A percentile compares a stretch with the other conserved stretches of the same genome.
These are phyloP conservation scores for Catostomus latipinnis DNA, from an alignment of 2,797 vertebrate genomes.

Conservation along the genomic window DNA sequence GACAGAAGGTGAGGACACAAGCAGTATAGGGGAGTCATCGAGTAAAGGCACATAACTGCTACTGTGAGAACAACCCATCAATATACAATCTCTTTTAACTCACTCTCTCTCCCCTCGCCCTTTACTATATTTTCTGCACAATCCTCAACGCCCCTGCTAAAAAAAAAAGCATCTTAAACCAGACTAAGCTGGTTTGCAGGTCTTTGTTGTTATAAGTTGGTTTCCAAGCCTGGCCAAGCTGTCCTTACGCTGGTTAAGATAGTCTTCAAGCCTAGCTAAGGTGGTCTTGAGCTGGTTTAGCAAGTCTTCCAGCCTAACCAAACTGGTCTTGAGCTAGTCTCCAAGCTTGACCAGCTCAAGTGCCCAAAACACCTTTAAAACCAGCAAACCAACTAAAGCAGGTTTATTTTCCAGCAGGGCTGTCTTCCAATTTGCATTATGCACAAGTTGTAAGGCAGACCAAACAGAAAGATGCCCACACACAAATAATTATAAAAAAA, in stretches of 20 bases:
- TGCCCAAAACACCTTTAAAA: background rate
- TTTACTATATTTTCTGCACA: background rate
- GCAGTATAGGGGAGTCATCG: slow-evolving; percentile 44
- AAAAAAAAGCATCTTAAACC: background rate
- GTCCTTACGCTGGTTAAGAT: background rate
- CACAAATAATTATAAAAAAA: slow-evolving; percentile 67
- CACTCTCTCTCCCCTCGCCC: background rate
- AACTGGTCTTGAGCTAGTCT: background rate
- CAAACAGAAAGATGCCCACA: slow-evolving; percentile 62
- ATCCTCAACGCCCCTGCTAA: background rate
- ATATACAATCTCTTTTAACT: background rate
- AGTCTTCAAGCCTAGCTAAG: background rate
- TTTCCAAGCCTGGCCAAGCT: background rate
- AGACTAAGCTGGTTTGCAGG: background rate
- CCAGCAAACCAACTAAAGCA: background rate
- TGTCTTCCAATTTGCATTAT: background rate
- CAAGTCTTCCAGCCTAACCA: no score
- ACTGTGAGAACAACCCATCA: slow-evolving; percentile 5
- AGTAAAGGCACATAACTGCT: slow-evolving; percentile 79
- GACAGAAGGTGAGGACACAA: slow-evolving; percentile 1
- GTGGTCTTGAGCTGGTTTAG: background rate
- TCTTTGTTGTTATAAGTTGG: background rate
- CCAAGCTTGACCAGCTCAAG: background rate
- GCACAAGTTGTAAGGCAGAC: background rate
- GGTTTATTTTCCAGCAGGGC: background rate